Conservation (phyloP, 2,113 vertebrate species). For the Nycticorax nycticorax region DNA sequence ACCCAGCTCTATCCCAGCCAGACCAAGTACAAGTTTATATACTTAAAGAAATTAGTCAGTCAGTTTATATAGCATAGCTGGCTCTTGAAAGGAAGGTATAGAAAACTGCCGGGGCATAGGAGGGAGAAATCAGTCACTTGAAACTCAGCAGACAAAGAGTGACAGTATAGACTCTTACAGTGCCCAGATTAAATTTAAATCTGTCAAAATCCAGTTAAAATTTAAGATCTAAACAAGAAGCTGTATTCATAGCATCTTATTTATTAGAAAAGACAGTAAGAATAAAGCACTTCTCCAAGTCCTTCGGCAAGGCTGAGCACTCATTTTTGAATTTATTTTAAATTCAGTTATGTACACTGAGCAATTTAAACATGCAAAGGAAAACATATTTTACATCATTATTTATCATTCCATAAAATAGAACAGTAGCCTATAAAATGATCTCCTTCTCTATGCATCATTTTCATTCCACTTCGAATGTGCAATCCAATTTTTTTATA, state of each 20-base stretch:
- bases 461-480: constrained; percentile 13
- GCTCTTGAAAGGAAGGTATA: neutral
- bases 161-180: neutral
- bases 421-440: constrained; percentile 45
- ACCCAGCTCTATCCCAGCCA: neutral
- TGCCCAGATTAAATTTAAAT: constrained; percentile 11
- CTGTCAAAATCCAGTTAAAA: constrained; percentile 9
- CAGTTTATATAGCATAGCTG: neutral
- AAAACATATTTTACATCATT: constrained; percentile 52
- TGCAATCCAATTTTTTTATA: constrained; percentile 32
- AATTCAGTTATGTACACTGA: constrained; percentile 15
- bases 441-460: constrained; percentile 6
- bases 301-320: neutral
- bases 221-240: constrained; percentile 35
- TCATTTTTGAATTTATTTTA: constrained; percentile 25
- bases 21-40: neutral
- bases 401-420: constrained; percentile 53
- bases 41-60: neutral
- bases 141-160: neutral
- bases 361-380: constrained; percentile 29
- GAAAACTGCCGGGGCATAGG: neutral
- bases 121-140: neutral
- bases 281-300: constrained; percentile 9
- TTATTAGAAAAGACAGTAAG: constrained; percentile 15
- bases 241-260: neutral